phyloP scores from a whole-genome alignment of 2,113 vertebrate genomes.

The Tragelaphus strepsiceros region DNA sequence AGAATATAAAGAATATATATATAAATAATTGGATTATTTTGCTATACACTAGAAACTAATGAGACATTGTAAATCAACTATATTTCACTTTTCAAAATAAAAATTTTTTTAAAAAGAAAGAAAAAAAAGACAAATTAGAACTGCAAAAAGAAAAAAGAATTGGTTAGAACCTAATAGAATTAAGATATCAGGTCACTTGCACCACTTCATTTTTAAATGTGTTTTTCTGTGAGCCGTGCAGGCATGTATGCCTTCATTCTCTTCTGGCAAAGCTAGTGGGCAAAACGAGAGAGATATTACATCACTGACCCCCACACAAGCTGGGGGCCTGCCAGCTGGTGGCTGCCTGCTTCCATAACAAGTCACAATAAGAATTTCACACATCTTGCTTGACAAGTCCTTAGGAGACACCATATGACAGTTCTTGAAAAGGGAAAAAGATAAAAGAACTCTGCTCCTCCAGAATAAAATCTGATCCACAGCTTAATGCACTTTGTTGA shows the following conservation, averaged over 20 bases:
- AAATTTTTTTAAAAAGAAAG: accelerated
- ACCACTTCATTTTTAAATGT: not conserved
- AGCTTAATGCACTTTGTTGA: not conserved
- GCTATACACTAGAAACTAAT: not conserved
- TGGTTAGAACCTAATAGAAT: not conserved
- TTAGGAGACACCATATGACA: not conserved
- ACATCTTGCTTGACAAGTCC: not conserved
- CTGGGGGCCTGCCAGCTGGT: not conserved
- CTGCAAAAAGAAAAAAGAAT: not conserved
- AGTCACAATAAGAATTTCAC: not conserved
- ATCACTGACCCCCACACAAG: not conserved
- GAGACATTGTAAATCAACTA: not conserved
- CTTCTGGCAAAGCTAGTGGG: not conserved
- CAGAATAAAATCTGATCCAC: not conserved
- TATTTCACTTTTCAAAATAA: not conserved
- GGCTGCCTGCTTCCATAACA: not conserved
- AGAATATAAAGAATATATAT: not conserved
- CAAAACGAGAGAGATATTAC: not conserved
- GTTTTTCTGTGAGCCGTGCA: not conserved
- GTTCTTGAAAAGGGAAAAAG: not conserved
- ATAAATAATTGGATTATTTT: not conserved
- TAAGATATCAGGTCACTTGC: not conserved
- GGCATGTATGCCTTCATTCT: not conserved
- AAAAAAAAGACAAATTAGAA: not conserved
- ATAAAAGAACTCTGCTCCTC: not conserved